Conservation (phyloP, 2,888 invertebrate genomes). For the Drosophila mulleri region DNA sequence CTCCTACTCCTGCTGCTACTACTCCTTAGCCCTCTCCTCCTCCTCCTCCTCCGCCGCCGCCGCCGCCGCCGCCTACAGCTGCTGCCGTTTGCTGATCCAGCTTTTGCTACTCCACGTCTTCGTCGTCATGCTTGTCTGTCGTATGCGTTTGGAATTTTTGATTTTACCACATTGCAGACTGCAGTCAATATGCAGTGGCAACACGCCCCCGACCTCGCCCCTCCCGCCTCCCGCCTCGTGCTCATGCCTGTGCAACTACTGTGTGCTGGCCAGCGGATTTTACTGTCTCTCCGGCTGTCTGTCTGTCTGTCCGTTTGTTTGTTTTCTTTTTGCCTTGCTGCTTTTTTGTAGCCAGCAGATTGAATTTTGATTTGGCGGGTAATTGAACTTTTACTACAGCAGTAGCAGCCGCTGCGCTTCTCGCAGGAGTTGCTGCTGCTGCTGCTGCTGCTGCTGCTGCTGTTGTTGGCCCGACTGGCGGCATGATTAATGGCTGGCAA, state of each 20-base stretch:
- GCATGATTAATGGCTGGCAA: constrained; percentile 80
- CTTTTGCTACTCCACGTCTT: constrained; percentile 26
- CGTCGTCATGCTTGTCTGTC: constrained; percentile 71
- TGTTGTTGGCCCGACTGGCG: constrained; percentile 43
- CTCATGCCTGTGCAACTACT: constrained; percentile 29
- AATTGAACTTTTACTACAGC: constrained; percentile 81
- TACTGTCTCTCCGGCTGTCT: constrained; percentile 39
- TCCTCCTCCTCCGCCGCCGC: neutral
- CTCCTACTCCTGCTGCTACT: constrained; percentile 1
- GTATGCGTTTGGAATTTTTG: constrained; percentile 82
- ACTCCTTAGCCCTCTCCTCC: constrained; percentile 5
- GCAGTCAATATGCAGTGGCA: constrained; percentile 68
- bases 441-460: constrained; percentile 13
- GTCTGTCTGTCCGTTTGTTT: constrained; percentile 46
- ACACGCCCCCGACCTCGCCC: neutral
- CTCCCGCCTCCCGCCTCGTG: neutral
- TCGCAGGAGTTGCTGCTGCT: constrained; percentile 7
- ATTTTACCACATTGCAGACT: constrained; percentile 78
- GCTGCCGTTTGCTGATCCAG: constrained; percentile 17
- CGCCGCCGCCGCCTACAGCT: constrained; percentile 21
- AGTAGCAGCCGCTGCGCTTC: constrained; percentile 34
- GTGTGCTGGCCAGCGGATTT: constrained; percentile 42
- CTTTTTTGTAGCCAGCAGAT: constrained; percentile 69
- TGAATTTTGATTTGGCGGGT: constrained; percentile 83
- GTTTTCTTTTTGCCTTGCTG: constrained; percentile 25